These are phyloP conservation scores for Ptychadena robeensis DNA, from an alignment of 2,797 vertebrate genomes.

Conservation along the genomic window DNA sequence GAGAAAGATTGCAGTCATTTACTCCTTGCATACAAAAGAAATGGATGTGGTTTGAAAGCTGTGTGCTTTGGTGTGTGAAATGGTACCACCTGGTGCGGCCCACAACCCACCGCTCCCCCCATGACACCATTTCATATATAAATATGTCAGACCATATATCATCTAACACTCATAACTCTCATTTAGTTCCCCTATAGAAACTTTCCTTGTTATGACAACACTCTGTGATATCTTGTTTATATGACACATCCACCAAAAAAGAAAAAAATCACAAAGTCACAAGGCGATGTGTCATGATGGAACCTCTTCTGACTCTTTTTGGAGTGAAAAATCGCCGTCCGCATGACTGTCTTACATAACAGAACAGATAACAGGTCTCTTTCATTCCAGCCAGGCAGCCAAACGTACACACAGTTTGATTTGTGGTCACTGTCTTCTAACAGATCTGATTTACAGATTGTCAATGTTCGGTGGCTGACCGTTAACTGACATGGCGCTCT, in stretches of 20 bases:
- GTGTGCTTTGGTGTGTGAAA: too few species aligned
- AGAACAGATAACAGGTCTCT: constrained; percentile 53
- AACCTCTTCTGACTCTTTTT: constrained; percentile 35
- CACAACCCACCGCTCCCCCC: too few species aligned
- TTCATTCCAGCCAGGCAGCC: constrained; percentile 42
- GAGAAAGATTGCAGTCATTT: too few species aligned
- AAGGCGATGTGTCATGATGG: constrained; percentile 53
- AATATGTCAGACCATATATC: neutral
- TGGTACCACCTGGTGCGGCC: too few species aligned
- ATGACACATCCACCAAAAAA: neutral
- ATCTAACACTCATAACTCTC: neutral
- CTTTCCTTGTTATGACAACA: constrained; percentile 13
- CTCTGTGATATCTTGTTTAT: constrained; percentile 44
- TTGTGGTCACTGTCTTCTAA: constrained; percentile 30
- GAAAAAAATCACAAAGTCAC: constrained; percentile 41
- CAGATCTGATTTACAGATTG: constrained; percentile 42
- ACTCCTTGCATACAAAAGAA: too few species aligned
- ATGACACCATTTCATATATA: too few species aligned
- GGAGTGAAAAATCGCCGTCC: constrained; percentile 35
- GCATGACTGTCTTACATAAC: constrained; percentile 59
- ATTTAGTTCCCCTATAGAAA: neutral
- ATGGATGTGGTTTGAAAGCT: too few species aligned
- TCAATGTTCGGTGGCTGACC: constrained; percentile 14
- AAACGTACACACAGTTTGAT: constrained; percentile 9
- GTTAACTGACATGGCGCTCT: constrained; percentile 17